These are phyloP conservation scores for Neopipo cinnamomea DNA, from an alignment of 2,113 vertebrate species.

Conservation along the genomic window DNA sequence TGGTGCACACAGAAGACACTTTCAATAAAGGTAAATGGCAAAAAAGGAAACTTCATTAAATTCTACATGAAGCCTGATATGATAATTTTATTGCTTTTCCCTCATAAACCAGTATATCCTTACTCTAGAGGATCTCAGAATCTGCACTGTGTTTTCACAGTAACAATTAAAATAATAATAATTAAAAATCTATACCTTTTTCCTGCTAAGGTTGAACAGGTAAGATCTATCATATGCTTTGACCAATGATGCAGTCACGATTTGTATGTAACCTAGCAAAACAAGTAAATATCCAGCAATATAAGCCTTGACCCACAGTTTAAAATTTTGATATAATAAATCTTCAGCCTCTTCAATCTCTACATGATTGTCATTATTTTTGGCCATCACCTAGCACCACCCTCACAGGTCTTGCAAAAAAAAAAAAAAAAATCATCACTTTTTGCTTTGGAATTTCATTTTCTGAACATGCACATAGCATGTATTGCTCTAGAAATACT, in stretches of 20 bases:
- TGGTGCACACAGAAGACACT: background rate
- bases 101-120: background rate
- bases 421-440: background rate
- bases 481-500: background rate
- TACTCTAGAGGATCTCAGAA: background rate
- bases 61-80: background rate
- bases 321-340: background rate
- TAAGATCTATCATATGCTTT: background rate
- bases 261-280: background rate
- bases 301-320: background rate
- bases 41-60: background rate
- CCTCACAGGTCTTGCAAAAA: background rate
- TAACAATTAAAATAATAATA: background rate
- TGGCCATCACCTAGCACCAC: background rate
- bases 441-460: background rate
- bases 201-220: background rate
- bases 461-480: background rate
- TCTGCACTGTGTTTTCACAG: background rate
- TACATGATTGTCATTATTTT: background rate
- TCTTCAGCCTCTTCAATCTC: background rate
- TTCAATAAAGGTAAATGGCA: background rate
- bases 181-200: background rate
- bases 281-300: background rate
- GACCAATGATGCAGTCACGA: background rate
- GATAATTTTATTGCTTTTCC: background rate